Base-by-base conservation (phyloP, 2,113 vertebrate genomes). In the Embiotoca jacksoni region DNA sequence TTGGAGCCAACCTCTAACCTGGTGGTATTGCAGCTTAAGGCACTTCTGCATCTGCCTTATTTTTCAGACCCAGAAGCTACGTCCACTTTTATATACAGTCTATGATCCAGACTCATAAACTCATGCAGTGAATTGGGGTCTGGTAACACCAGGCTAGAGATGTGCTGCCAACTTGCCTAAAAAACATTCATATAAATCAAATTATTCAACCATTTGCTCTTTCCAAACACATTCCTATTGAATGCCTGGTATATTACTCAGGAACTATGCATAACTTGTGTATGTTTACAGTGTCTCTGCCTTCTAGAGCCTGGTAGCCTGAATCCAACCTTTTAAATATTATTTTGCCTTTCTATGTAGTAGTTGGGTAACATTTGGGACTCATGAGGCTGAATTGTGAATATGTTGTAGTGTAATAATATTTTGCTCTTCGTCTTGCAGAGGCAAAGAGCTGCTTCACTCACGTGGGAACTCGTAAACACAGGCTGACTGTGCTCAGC, bases 401-500 rank as follows among this genome's bases (percentile, higher is more conserved):
- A 58, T 63, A 70, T 60, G 56, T 71, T 55, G 3, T 23, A 41
- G 23, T 10, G 37, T 13, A 57, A 72, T 32, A 52, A 56, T 49
- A 62, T 58, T 70, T 31, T 5, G 16, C 64, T 63, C 50, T 39
- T 50, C 50, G 39, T 10, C 67, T 61, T 72, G 50, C 52, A 35
- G 63, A 23, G 60, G 73, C 71, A 41, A 30, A 50, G 62, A 46
- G 78, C 37, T 32, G 33, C 75, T 58, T 46, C 4, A 0, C 63
- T 89, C 87, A 78, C 63, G 14, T 80, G 74, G 75, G 58, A 72
- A 64, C 63, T 52, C 49, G 67, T 74, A 89, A 92, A 85, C 80
- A 82, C 67, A 44, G 68, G 57, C 79, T 36, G 70, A 72, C 65
- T 85, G 78, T n/a, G 35, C 54, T 61, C 77, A 57, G 75, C 78